Base-by-base conservation (phyloP, 2,113 vertebrate genomes). In the Clarias magur region DNA sequence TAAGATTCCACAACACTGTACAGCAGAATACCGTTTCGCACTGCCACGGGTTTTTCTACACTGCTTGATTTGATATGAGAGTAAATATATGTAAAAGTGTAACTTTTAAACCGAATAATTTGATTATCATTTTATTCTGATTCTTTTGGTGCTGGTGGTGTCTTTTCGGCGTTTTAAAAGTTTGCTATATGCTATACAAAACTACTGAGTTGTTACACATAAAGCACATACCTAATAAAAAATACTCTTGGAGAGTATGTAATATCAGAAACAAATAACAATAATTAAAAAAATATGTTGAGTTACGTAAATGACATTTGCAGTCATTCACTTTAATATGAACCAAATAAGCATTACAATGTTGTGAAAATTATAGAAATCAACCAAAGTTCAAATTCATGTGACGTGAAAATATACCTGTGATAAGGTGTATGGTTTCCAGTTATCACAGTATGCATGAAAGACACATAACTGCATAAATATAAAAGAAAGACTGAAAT, bases 1-100 rank as follows among this genome's bases (percentile, higher is more conserved):
- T 89, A 90, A 91, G 84, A 34, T 79, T 83, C 91, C 76, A 89
- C 62, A 68, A 25, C 19, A 57, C 59, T 78, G 75, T 78, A 89
- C 34, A 30, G 27, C 30, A 83, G 88, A 85, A 84, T 59, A 84
- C 70, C 17, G 72, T 57, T 81, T 60, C 34, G 59, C 87, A 91
- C 70, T 68, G 84, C 57, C 34, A 48, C 15, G 19, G 19, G 48
- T 23, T 13, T n/a, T 54, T 25, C 48, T 53, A 38, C 2, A 38
- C 30, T 72, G 70, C 34, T 42, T 73, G 21, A 34, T 73, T 34
- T 68, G 15, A 68, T 34, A 68, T 34, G 27, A 68, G 30, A 73
- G 10, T 25, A 34, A 11, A 16, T 12, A 27, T 42, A 48, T 42
- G 70, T 42, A 73, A 3, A 53, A 25, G 72, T 75, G 10, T 75